phyloP scores from a whole-genome alignment of 2,113 vertebrate species.

The Cairina moschata region DNA sequence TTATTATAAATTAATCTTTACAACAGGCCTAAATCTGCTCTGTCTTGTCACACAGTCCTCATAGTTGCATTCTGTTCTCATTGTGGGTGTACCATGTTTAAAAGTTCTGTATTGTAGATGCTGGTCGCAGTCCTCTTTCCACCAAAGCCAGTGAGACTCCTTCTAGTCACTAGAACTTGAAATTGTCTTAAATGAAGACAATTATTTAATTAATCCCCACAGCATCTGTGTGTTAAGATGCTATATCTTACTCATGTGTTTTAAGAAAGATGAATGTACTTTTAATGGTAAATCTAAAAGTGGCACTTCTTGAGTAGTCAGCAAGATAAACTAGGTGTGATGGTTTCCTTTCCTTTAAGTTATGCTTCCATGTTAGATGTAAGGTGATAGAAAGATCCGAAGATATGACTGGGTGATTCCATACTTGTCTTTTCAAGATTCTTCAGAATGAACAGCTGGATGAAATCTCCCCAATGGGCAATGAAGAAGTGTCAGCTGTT shows the following conservation, averaged over 20 bases:
- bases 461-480: conserved; percentile 83
- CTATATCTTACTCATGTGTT: neutral
- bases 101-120: neutral
- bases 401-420: neutral
- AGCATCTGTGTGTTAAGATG: neutral
- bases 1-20: neutral
- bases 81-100: neutral
- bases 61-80: neutral
- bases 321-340: neutral
- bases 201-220: neutral
- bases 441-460: conserved; percentile 88
- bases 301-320: neutral
- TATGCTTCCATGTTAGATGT: neutral
- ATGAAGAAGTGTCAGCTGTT: conserved; percentile 91
- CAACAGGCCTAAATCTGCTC: neutral
- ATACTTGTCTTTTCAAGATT: conserved; percentile 78
- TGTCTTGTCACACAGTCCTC: neutral
- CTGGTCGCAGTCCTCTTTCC: neutral
- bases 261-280: neutral
- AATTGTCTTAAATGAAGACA: neutral
- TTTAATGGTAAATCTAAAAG: neutral
- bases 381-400: neutral
- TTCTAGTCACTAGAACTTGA: neutral
- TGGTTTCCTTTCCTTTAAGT: neutral
- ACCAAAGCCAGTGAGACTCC: neutral